A percentile compares a stretch with the other conserved stretches of the same genome.
These are phyloP conservation scores for Cydia splendana DNA, from an alignment of 1,140 invertebrate species.

Conservation along the genomic window DNA sequence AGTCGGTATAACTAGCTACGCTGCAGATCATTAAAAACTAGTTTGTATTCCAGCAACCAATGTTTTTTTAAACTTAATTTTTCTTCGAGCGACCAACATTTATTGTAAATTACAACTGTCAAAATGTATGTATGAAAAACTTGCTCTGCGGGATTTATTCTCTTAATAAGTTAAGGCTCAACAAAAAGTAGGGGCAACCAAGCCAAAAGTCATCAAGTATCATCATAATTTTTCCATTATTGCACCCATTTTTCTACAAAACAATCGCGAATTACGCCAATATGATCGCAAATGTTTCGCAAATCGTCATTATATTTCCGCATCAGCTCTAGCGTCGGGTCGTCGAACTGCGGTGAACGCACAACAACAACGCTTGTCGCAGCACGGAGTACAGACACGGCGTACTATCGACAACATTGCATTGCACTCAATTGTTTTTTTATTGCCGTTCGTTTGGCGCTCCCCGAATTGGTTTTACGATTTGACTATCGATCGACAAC, in stretches of 20 bases:
- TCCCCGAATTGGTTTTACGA: conserved; percentile 4
- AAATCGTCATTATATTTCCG: conserved; percentile 48
- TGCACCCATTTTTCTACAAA: not conserved
- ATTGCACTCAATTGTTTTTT: conserved; percentile 18
- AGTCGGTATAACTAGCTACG: not conserved
- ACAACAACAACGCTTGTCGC: conserved; percentile 54
- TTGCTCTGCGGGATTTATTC: no score
- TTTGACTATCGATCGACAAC: conserved; percentile 7
- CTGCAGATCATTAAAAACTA: not conserved
- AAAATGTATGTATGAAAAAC: no score
- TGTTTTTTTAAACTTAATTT: not conserved
- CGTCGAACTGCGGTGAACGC: conserved; percentile 73
- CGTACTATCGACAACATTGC: not conserved
- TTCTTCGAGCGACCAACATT: no score
- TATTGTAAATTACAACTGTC: no score
- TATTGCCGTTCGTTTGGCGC: not conserved
- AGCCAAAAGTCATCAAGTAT: not conserved
- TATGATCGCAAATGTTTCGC: conserved; percentile 48
- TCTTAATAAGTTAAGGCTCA: not conserved
- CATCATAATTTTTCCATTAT: not conserved
- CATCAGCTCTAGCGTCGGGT: conserved; percentile 63
- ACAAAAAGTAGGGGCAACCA: not conserved
- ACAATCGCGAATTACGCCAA: not conserved
- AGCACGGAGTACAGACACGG: conserved; percentile 36
- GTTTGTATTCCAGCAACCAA: not conserved